Evolutionary conservation across 1,140 invertebrate genomes (phyloP).

Genomic region (Lepidostoma basale): DNA sequence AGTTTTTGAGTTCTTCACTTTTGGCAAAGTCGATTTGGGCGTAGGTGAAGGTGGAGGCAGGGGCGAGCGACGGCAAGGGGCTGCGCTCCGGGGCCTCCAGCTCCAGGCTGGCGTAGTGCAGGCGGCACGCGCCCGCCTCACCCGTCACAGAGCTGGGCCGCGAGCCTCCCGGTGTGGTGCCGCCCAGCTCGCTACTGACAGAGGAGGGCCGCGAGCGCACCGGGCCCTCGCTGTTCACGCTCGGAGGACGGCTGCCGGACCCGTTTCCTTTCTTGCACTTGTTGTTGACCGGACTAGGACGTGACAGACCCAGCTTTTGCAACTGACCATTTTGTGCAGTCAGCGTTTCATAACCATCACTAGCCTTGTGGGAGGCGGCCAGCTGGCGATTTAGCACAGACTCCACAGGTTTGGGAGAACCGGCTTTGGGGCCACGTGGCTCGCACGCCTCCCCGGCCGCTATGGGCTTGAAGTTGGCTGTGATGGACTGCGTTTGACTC

Average conservation of each 20-base stretch:
- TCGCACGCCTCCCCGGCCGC: conserved; percentile 31
- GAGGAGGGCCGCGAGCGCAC: conserved; percentile 54
- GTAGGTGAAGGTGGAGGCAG: conserved; percentile 64
- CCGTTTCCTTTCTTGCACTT: conserved; percentile 44
- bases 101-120: conserved; percentile 73
- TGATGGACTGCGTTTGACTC: conserved; percentile 40
- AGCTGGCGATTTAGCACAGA: conserved; percentile 43
- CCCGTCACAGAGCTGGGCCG: conserved; percentile 41
- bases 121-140: conserved; percentile 49
- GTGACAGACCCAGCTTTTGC: conserved; percentile 47
- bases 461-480: conserved; percentile 43
- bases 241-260: conserved; percentile 39
- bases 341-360: conserved; percentile 35
- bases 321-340: conserved; percentile 38
- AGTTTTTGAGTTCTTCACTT: conserved; percentile 55
- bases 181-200: conserved; percentile 52
- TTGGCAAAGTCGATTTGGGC: conserved; percentile 76
- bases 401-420: conserved; percentile 41
- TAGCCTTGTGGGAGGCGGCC: conserved; percentile 27
- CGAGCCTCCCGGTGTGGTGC: conserved; percentile 39
- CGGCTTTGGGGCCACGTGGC: conserved; percentile 33
- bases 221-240: conserved; percentile 38
- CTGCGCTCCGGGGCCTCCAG: conserved; percentile 53
- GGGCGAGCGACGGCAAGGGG: conserved; percentile 50
- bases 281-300: conserved; percentile 51